Evolutionary conservation across 2,888 invertebrate species (phyloP).

Genomic region (Lordiphosa fenestrarum): DNA sequence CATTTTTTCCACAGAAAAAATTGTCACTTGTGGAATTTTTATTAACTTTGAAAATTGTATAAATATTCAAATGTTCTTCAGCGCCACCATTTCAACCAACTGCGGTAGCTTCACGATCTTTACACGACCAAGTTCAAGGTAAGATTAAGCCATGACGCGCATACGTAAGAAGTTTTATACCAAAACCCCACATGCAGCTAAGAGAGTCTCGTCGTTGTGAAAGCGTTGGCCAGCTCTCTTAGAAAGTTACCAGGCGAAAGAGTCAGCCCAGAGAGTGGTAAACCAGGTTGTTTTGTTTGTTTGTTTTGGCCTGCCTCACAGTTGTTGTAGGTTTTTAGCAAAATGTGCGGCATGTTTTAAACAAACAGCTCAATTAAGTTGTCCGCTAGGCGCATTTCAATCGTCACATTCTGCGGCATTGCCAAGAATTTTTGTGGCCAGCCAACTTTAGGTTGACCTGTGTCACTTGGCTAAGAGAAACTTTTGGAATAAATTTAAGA

Average conservation of each 20-base stretch:
- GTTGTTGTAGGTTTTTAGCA: neutral
- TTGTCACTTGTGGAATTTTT: slow-evolving; percentile 3
- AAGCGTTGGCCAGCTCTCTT: slow-evolving; percentile 50
- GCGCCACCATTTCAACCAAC: slow-evolving; percentile 1
- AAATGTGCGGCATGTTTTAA: slow-evolving; percentile 33
- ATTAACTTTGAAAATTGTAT: neutral
- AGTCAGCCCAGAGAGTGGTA: slow-evolving; percentile 27
- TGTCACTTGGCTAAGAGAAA: neutral
- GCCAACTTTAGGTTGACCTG: slow-evolving; percentile 19
- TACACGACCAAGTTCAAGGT: slow-evolving; percentile 80
- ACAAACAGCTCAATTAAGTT: slow-evolving; percentile 57
- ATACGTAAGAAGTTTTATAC: slow-evolving; percentile 80
- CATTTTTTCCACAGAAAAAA: slow-evolving; percentile 43
- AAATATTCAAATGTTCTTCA: slow-evolving; percentile 5
- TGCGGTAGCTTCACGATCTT: slow-evolving; percentile 47
- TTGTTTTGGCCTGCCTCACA: slow-evolving; percentile 1
- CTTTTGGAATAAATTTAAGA: too few relatives aligned
- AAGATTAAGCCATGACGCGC: slow-evolving; percentile 80
- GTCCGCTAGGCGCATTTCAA: slow-evolving; percentile 40
- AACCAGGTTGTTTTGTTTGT: slow-evolving; percentile 1
- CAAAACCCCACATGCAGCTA: slow-evolving; percentile 36
- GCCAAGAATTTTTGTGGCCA: slow-evolving; percentile 12
- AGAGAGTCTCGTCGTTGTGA: slow-evolving; percentile 58
- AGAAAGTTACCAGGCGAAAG: slow-evolving; percentile 44
- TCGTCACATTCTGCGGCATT: slow-evolving; percentile 39